Percentiles rank a stretch among this genome's conserved stretches.
Conservation (phyloP, 2,113 vertebrate genomes). For the Clarias macrocephalus region DNA sequence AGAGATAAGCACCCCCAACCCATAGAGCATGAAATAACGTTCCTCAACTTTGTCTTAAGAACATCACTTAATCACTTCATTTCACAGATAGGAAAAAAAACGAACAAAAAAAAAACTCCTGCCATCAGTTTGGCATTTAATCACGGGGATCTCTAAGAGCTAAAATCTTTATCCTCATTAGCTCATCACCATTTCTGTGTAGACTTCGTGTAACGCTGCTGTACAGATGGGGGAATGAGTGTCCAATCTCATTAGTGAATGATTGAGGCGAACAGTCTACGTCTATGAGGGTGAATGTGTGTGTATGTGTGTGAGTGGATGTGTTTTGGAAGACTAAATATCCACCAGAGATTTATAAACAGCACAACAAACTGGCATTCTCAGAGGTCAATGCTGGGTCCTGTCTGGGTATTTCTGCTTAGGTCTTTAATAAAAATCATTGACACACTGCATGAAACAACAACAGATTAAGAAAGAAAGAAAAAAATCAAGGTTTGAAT, state of each 20-base stretch:
- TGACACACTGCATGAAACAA: not conserved
- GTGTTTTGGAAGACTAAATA: constrained; percentile 31
- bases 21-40: not conserved
- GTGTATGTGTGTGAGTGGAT: constrained; percentile 6
- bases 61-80: not conserved
- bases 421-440: not conserved
- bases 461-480: not conserved
- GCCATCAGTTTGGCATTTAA: constrained; percentile 19
- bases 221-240: constrained; percentile 70
- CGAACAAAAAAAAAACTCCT: not conserved
- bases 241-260: constrained; percentile 75
- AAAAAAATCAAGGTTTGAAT: constrained; percentile 18
- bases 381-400: constrained; percentile 38
- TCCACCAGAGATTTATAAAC: constrained; percentile 16
- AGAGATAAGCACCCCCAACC: constrained; percentile 10
- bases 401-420: constrained; percentile 1
- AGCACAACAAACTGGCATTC: constrained; percentile 18
- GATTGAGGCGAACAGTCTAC: constrained; percentile 73
- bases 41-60: not conserved
- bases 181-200: constrained; percentile 4
- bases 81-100: not conserved
- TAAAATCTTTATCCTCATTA: constrained; percentile 15
- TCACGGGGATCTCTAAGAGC: not conserved
- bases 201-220: constrained; percentile 52
- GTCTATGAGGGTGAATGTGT: constrained; percentile 3